These are phyloP conservation scores for Cetoscarus ocellatus DNA, from an alignment of 2,797 vertebrate genomes.

Conservation along the genomic window DNA sequence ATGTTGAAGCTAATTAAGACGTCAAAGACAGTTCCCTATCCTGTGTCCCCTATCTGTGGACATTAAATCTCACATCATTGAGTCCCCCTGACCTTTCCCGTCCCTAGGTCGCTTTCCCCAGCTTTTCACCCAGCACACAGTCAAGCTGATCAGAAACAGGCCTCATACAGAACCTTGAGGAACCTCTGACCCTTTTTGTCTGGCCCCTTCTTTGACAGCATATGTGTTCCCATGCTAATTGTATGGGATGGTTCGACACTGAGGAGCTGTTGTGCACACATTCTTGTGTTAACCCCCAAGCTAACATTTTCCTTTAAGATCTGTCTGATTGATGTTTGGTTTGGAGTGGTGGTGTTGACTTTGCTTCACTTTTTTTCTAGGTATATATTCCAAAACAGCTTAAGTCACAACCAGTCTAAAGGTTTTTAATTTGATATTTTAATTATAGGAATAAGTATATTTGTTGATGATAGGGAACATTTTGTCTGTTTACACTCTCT, in stretches of 20 bases:
- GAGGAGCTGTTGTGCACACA: slow-evolving; percentile 76
- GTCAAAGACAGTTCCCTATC: slow-evolving; percentile 80
- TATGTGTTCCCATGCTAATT: slow-evolving; percentile 85
- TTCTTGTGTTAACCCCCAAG: slow-evolving; percentile 65
- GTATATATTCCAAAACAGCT: slow-evolving; percentile 9
- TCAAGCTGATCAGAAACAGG: slow-evolving; percentile 82
- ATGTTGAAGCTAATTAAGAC: slow-evolving; percentile 85
- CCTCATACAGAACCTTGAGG: slow-evolving; percentile 77
- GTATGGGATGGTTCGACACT: slow-evolving; percentile 81
- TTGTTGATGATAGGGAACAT: slow-evolving; percentile 25
- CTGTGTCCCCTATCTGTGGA: slow-evolving; percentile 80
- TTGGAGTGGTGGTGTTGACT: slow-evolving; percentile 53
- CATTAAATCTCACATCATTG: slow-evolving; percentile 87
- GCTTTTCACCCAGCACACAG: slow-evolving; percentile 78
- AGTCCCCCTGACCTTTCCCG: slow-evolving; percentile 83
- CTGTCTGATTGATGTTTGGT: slow-evolving; percentile 53
- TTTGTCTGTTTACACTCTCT: slow-evolving; percentile 16
- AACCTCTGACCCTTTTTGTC: slow-evolving; percentile 82
- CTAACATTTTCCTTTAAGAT: slow-evolving; percentile 67
- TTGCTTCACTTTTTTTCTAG: slow-evolving; percentile 30
- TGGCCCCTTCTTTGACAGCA: slow-evolving; percentile 72
- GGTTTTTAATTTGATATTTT: slow-evolving; percentile 1
- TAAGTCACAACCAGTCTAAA: background rate
- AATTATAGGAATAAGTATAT: background rate
- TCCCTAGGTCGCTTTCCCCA: slow-evolving; percentile 73